phyloP scores from a whole-genome alignment of 64 coral and sea anemone species.

The Hydrozoanthus tunicans region DNA sequence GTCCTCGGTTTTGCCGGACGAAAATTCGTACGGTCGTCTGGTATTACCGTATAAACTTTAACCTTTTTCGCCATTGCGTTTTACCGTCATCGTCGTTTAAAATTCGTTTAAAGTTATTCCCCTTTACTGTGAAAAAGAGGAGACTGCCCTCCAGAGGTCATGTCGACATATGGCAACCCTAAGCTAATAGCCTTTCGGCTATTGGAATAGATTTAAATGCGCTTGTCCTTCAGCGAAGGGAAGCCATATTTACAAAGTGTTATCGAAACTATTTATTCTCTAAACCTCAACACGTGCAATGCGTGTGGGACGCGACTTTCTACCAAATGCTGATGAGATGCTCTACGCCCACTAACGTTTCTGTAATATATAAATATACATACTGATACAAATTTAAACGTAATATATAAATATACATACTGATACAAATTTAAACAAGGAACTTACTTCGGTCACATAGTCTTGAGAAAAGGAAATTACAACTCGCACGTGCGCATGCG shows the following conservation, averaged over 20 bases:
- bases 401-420: too few relatives aligned
- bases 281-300: neutral
- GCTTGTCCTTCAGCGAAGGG: constrained; percentile 98
- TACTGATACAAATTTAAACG: neutral
- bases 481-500: constrained; percentile 12
- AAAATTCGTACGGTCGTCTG: too few relatives aligned
- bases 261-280: constrained; percentile 22
- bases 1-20: too few relatives aligned
- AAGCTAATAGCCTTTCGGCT: constrained; percentile 69
- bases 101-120: too few relatives aligned
- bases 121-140: constrained; percentile 36
- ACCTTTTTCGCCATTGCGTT: too few relatives aligned
- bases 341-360: neutral
- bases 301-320: constrained; percentile 43
- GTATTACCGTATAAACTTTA: too few relatives aligned
- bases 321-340: neutral
- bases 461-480: neutral
- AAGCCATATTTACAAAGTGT: neutral
- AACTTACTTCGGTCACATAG: neutral
- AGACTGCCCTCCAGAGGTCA: constrained; percentile 89
- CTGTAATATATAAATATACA: too few relatives aligned
- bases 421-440: neutral
- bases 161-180: constrained; percentile 80
- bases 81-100: too few relatives aligned
- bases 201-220: constrained; percentile 98